A percentile compares a stretch with the other conserved stretches of the same genome.
phyloP scores from a whole-genome alignment of 2,113 vertebrate species.

The Ophiodon elongatus region DNA sequence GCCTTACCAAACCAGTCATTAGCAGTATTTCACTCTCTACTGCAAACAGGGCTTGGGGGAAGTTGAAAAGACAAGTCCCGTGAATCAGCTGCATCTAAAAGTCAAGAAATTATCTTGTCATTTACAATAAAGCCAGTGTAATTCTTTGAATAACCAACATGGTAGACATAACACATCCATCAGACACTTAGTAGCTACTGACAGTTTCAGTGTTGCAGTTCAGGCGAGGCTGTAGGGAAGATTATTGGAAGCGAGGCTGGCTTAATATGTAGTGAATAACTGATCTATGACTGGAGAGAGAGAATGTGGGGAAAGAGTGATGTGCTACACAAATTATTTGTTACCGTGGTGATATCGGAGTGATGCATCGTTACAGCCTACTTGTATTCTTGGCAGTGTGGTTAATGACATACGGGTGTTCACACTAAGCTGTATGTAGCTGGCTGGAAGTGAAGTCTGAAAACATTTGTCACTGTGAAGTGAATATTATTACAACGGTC shows the following conservation, averaged over 20 bases:
- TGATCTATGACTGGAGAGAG: conserved; percentile 8
- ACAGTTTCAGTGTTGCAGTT: neutral
- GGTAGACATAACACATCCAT: neutral
- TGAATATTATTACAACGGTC: neutral
- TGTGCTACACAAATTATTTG: conserved; percentile 49
- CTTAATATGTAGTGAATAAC: conserved; percentile 3
- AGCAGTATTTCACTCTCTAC: conserved; percentile 44
- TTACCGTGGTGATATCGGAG: conserved; percentile 60
- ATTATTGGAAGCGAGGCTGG: neutral
- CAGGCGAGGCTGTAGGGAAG: neutral
- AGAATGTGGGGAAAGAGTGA: neutral
- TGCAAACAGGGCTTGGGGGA: conserved; percentile 17
- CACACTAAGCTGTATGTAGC: neutral
- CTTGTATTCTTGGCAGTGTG: conserved; percentile 55
- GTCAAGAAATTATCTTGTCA: conserved; percentile 18
- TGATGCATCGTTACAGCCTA: conserved; percentile 53
- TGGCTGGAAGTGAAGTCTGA: neutral
- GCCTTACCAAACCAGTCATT: conserved; percentile 46
- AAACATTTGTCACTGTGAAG: conserved; percentile 20
- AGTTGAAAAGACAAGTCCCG: neutral
- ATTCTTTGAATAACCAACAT: neutral
- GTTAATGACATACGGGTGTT: conserved; percentile 31
- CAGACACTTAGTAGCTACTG: neutral
- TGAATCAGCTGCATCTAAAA: conserved; percentile 10
- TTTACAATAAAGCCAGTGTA: neutral